These are phyloP conservation scores for Clostera curtula DNA, from an alignment of 2,888 invertebrate genomes.

Conservation along the genomic window DNA sequence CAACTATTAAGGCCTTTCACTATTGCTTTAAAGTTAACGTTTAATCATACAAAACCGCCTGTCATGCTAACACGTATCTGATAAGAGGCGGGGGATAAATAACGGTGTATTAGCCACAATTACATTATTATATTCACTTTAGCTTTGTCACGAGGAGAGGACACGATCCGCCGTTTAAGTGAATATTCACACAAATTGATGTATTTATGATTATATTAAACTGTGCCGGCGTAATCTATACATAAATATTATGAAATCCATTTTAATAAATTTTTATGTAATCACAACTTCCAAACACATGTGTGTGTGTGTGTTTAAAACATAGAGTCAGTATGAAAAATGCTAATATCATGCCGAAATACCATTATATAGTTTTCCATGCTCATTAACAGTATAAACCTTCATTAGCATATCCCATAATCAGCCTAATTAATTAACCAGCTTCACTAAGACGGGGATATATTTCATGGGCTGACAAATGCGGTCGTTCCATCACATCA, in stretches of 20 bases:
- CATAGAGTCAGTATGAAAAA: too few relatives aligned
- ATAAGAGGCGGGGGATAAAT: constrained; percentile 37
- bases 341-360: too few relatives aligned
- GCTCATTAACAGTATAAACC: constrained; percentile 45
- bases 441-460: constrained; percentile 52
- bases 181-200: too few relatives aligned
- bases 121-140: constrained; percentile 62
- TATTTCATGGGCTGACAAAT: constrained; percentile 71
- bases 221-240: too few relatives aligned
- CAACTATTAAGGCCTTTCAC: too few relatives aligned
- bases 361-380: constrained; percentile 7
- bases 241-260: too few relatives aligned
- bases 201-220: too few relatives aligned
- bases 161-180: constrained; percentile 40
- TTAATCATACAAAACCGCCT: too few relatives aligned
- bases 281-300: too few relatives aligned
- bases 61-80: constrained; percentile 43
- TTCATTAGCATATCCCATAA: constrained; percentile 57
- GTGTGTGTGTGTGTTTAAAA: too few relatives aligned
- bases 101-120: constrained; percentile 44
- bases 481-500: constrained; percentile 68
- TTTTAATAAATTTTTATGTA: too few relatives aligned
- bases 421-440: constrained; percentile 64
- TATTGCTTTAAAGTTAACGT: too few relatives aligned
- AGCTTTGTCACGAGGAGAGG: constrained; percentile 48